Base-by-base conservation (phyloP, 2,797 vertebrate genomes). In the Pseudotriccus pelzelni region DNA sequence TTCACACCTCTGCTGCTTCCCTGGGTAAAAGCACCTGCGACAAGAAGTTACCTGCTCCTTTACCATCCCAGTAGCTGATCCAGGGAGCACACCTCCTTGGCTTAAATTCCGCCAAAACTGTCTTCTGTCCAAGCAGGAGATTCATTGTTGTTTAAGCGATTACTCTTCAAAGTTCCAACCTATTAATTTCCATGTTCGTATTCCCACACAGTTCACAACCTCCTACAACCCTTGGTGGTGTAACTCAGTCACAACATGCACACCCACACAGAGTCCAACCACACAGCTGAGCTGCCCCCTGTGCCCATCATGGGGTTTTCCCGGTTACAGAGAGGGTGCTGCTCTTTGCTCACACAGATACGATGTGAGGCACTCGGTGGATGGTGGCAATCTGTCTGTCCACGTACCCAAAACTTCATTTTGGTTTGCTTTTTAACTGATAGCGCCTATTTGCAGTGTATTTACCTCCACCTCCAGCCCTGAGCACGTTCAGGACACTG, bases 221-320 rank as follows among this genome's bases (percentile, higher is more conserved):
- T 28, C 44, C 6, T 8, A 5, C 0, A 0, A 7, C 12, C 36
- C 49, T 46, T 2, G 5, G 2, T 7, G 50, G 41, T 11, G 39
- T 20, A 30, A 46, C 24, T 32, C 28, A 18, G 34, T 28, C 67
- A 30, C 4, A 2, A 12, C 2, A 1, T 2, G 18, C 37, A 20
- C 63, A 6, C 7, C n/a, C 53, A 32, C 25, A 13, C 32, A 10
- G 12, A 66, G 16, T 6, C 22, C 36, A 53, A 21, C 12, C 32
- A 23, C 16, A 49, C 10, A 27, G 14, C 6, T 25, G 21, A 34
- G 13, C 56, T 63, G 21, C 15, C 1, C 19, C 27, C 16, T 10
- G 2, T 1, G 6, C 12, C 72, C 23, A 21, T 2, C 36, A 1
- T 2, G 9, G 30, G 2, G 3, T 78, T 64, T 34, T n/a, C 47